A percentile compares a stretch with the other conserved stretches of the same genome.
These are phyloP conservation scores for Panzeria rudis DNA, from an alignment of 2,888 invertebrate genomes.

Conservation along the genomic window DNA sequence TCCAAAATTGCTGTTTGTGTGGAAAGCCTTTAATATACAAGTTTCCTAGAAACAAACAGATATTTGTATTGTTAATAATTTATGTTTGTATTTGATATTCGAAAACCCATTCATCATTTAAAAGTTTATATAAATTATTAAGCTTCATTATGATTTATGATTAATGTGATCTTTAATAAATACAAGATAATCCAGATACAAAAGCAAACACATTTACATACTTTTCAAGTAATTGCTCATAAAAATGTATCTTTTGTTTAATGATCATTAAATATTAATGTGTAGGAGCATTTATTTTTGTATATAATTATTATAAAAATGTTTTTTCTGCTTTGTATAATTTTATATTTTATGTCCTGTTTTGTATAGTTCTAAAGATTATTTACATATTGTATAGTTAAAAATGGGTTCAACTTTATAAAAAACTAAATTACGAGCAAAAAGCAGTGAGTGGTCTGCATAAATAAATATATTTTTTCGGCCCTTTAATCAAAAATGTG, in stretches of 20 bases:
- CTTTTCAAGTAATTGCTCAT: constrained; percentile 45
- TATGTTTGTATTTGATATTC: constrained; percentile 28
- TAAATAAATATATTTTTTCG: no score
- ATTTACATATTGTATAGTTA: constrained; percentile 33
- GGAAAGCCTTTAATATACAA: background rate
- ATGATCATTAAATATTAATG: constrained; percentile 18
- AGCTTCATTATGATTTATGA: background rate
- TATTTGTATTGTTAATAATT: constrained; percentile 15
- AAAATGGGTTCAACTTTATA: no score
- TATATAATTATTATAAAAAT: constrained; percentile 18
- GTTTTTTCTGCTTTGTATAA: background rate
- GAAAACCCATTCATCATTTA: background rate
- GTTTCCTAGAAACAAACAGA: background rate
- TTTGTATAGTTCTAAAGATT: constrained; percentile 6
- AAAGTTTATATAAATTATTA: background rate
- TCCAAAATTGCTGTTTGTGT: constrained; percentile 4
- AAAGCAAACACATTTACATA: background rate
- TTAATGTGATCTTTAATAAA: background rate
- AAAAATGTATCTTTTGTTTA: background rate
- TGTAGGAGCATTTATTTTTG: background rate
- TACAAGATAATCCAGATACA: constrained; percentile 2
- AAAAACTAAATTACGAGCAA: no score
- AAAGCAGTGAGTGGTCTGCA: no score
- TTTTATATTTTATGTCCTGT: background rate
- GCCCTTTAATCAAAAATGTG: no score